Evolutionary conservation across 2,797 vertebrate genomes (phyloP).

Genomic region (Sarcophilus harrisii): DNA sequence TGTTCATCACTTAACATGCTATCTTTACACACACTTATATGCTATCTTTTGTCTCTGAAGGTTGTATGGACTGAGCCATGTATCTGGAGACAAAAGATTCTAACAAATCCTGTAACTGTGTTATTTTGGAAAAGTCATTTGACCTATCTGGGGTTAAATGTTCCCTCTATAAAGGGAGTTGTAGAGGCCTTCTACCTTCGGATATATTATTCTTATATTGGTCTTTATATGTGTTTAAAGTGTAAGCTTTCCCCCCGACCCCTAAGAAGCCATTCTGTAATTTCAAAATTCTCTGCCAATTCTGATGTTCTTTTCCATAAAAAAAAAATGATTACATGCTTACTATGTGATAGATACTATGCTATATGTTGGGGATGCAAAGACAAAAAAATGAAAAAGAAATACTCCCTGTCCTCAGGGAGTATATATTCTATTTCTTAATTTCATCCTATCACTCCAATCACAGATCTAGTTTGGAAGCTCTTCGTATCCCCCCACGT

Average conservation of each 20-base stretch:
- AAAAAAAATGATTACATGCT: neutral
- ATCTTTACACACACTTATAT: neutral
- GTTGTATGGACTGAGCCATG: neutral
- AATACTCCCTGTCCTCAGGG: neutral
- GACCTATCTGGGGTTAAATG: neutral
- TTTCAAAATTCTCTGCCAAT: neutral
- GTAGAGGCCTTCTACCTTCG: neutral
- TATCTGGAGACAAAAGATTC: neutral
- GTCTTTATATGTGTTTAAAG: neutral
- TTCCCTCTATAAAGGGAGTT: neutral
- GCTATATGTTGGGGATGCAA: neutral
- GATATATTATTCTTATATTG: neutral
- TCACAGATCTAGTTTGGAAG: constrained; percentile 5
- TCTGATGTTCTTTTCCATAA: neutral
- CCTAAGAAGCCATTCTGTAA: neutral
- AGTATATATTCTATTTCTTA: neutral
- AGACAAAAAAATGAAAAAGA: neutral
- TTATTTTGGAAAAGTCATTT: neutral
- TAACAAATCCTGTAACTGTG: neutral
- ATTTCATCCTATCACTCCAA: constrained; percentile 28
- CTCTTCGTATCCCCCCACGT: constrained; percentile 12
- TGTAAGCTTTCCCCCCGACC: neutral
- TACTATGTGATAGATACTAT: neutral
- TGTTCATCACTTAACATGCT: constrained; percentile 32
- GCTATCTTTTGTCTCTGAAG: neutral